Conservation (phyloP, 2,888 invertebrate genomes). For the Sesia apiformis region DNA sequence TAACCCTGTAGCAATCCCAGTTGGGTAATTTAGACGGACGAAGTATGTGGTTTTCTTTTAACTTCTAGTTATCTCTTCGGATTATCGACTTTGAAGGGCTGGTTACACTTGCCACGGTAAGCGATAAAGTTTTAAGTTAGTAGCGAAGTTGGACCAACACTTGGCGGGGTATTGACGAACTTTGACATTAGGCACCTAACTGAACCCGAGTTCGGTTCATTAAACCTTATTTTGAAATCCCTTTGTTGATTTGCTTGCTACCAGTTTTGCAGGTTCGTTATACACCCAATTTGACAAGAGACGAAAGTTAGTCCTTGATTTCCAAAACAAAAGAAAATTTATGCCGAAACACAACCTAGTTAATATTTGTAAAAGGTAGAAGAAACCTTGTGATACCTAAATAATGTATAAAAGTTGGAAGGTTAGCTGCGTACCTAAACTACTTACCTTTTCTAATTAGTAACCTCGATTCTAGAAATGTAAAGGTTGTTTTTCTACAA, state of each 20-base stretch:
- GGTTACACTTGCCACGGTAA: conserved; percentile 16
- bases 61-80: conserved; percentile 4
- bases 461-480: too few relatives aligned
- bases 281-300: conserved; percentile 10
- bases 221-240: conserved; percentile 36
- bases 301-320: background rate
- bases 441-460: too few relatives aligned
- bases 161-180: conserved; percentile 16
- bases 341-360: too few relatives aligned
- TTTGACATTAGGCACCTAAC: conserved; percentile 33
- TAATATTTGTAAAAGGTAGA: too few relatives aligned
- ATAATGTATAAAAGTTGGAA: too few relatives aligned
- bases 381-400: too few relatives aligned
- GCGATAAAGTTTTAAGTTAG: conserved; percentile 12
- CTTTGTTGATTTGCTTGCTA: conserved; percentile 30
- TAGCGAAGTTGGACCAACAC: conserved; percentile 8
- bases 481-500: too few relatives aligned
- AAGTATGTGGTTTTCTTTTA: too few relatives aligned
- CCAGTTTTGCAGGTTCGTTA: conserved; percentile 4
- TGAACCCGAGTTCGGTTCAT: conserved; percentile 28
- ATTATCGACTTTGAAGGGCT: conserved; percentile 1
- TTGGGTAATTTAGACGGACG: too few relatives aligned
- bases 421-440: too few relatives aligned
- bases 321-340: background rate
- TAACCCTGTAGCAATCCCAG: too few relatives aligned